Conservation (phyloP, 2,113 vertebrate species). For the Pseudorhombus dupliciocellatus region DNA sequence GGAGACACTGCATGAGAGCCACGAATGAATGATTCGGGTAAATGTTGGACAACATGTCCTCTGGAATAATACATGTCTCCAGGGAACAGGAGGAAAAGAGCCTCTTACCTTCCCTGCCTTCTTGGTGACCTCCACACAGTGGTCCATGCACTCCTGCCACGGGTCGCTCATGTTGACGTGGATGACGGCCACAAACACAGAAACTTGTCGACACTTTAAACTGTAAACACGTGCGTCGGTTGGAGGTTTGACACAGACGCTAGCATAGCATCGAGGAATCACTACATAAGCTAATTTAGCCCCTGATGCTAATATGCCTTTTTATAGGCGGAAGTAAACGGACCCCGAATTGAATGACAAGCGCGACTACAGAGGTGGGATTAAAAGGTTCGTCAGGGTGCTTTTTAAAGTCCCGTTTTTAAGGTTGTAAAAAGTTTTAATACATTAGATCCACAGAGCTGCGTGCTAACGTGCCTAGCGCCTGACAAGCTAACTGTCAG, state of each 20-base stretch:
- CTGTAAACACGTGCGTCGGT: neutral
- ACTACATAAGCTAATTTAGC: conserved; percentile 18
- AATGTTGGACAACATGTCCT: too few species aligned
- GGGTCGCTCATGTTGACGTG: conserved; percentile 70
- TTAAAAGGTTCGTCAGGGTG: too few species aligned
- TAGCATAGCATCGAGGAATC: neutral
- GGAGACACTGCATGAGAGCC: too few species aligned
- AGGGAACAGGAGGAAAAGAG: too few species aligned
- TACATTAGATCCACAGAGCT: too few species aligned
- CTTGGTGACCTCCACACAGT: conserved; percentile 74
- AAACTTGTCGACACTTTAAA: neutral
- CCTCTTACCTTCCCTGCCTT: conserved; percentile 73
- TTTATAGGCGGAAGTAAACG: neutral
- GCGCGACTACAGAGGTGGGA: neutral
- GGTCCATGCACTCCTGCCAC: conserved; percentile 80
- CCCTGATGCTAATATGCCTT: conserved; percentile 14
- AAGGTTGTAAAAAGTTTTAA: neutral
- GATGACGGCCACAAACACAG: neutral
- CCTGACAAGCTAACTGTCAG: too few species aligned
- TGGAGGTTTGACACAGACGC: too few species aligned
- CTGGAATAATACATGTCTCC: too few species aligned
- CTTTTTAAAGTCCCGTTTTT: neutral
- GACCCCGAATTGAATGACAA: neutral
- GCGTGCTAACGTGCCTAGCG: too few species aligned
- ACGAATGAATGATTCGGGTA: too few species aligned